Evolutionary conservation across 2,888 invertebrate species (phyloP).

Genomic region (Capitulum mitella): DNA sequence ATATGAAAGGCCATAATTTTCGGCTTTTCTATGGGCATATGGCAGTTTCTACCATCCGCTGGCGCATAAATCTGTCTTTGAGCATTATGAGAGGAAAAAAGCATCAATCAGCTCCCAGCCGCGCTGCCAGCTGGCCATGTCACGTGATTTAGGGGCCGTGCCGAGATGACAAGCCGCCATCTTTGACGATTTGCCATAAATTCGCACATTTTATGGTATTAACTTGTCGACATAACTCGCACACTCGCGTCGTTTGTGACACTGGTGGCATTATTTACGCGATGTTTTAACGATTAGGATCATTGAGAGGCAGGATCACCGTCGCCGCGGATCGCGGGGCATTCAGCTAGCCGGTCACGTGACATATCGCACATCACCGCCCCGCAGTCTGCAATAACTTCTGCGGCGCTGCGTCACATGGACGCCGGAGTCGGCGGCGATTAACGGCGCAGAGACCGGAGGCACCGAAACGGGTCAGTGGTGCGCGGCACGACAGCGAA

Average conservation of each 20-base stretch:
- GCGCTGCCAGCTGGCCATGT: slow-evolving; percentile 7
- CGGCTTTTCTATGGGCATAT: slow-evolving; percentile 24
- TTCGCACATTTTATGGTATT: slow-evolving; percentile 24
- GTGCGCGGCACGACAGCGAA: too few species aligned
- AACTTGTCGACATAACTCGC: slow-evolving; percentile 25
- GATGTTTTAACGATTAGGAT: slow-evolving; percentile 16
- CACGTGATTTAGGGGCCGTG: not conserved
- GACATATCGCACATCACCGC: not conserved
- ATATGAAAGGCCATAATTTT: slow-evolving; percentile 20
- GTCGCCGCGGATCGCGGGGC: not conserved
- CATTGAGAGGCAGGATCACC: not conserved
- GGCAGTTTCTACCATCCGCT: slow-evolving; percentile 24
- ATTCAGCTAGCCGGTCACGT: not conserved
- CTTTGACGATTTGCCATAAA: slow-evolving; percentile 25
- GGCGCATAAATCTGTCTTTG: slow-evolving; percentile 22
- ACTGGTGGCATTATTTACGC: slow-evolving; percentile 20
- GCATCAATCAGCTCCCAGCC: slow-evolving; percentile 1
- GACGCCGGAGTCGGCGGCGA: too few species aligned
- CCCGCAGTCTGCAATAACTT: not conserved
- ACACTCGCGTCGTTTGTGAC: not conserved
- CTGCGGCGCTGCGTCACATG: too few species aligned
- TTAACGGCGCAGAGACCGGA: too few species aligned
- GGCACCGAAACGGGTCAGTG: too few species aligned
- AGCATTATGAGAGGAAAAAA: slow-evolving; percentile 24
- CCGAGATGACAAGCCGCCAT: slow-evolving; percentile 11